Evolutionary conservation across 2,888 invertebrate genomes (phyloP), one percentile per base, ranked within the genome.

Genomic region (Polylopha cassiicola): DNA sequence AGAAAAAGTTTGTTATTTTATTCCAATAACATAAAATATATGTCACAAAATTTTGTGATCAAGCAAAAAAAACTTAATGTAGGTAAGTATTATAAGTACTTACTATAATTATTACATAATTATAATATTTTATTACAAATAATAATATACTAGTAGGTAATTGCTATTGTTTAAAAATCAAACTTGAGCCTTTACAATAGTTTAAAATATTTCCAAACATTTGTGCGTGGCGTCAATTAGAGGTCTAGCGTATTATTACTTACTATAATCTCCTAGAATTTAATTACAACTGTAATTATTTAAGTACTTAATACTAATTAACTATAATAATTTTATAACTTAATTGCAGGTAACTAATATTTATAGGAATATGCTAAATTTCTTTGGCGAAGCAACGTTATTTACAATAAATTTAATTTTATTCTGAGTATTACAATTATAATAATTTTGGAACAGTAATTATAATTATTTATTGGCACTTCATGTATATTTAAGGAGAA

Each of bases 301-400:
- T 28, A 14, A n/a, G n/a, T 36, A 39, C 14, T 17, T 37, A 42
- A 28, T 34, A 37, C 34, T 42, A 43, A 37, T 26, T 49, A 48
- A 27, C 21, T 27, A 28, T 38, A 41, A 23, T 37, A 37, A 14
- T 13, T 29, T 41, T 24, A n/a, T n/a, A 55, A 59, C 52, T 46
- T 52, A 53, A 50, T 50, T 47, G 33, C 48, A 39, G 51, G 29
- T 20, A 27, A 53, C 58, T 59, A 57, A 52, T 57, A 63, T 67
- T 66, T 66, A 68, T 67, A 69, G 48, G 53, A 65, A 55, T 68
- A 70, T 52, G 61, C 61, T 73, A 70, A 47, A 53, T 57, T 58
- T 71, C 76, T 79, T 79, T 79, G 79, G 79, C 76, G 65, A 75
- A 77, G 67, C 63, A n/a, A n/a, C n/a, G 53, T 53, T 79, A 77